Conservation (phyloP, 2,797 vertebrate species). For the Balearica regulorum region DNA sequence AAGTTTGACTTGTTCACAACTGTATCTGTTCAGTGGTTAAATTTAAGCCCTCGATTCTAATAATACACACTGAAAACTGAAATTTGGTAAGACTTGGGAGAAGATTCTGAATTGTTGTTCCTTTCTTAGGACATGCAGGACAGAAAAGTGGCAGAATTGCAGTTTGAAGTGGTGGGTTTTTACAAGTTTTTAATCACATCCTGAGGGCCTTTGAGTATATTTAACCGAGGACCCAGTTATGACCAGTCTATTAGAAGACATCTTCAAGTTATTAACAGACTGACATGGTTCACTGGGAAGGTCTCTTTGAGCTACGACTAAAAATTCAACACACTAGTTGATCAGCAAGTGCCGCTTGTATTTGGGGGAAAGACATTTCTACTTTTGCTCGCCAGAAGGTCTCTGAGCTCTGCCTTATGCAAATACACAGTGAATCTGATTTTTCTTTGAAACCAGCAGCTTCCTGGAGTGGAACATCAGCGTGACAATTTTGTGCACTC, state of each 20-base stretch:
- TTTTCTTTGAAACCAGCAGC: conserved; percentile 1
- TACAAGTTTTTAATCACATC: not conserved
- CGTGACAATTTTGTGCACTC: not conserved
- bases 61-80: not conserved
- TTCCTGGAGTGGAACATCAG: not conserved
- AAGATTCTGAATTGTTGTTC: not conserved
- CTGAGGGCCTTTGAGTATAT: not conserved
- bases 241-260: not conserved
- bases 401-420: not conserved
- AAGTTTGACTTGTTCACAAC: not conserved
- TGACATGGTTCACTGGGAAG: not conserved
- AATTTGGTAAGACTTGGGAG: not conserved
- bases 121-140: not conserved
- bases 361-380: not conserved
- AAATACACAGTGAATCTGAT: not conserved
- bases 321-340: not conserved
- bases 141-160: not conserved
- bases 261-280: not conserved
- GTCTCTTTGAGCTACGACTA: not conserved
- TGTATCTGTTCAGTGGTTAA: not conserved
- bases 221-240: not conserved
- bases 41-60: not conserved
- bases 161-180: not conserved
- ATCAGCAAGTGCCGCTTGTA: not conserved
- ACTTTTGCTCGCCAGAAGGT: not conserved